phyloP scores from a whole-genome alignment of 2,113 vertebrate species.

The Clarias gariepinus region DNA sequence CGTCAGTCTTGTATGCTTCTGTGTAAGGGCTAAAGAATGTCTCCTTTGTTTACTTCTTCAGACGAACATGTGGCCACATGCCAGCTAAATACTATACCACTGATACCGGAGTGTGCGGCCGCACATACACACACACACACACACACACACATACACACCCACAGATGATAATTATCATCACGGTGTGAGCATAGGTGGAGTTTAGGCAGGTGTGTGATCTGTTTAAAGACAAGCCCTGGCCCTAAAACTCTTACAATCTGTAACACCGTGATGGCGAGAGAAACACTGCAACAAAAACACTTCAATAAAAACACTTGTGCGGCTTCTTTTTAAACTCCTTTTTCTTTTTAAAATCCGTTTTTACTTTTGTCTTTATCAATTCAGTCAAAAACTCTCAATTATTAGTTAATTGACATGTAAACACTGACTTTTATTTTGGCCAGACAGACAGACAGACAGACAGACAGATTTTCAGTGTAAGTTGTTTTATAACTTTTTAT shows the following conservation, averaged over 20 bases:
- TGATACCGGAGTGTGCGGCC: conserved; percentile 19
- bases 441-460: background rate
- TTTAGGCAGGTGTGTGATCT: background rate
- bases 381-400: background rate
- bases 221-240: conserved; percentile 3
- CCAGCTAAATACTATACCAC: conserved; percentile 45
- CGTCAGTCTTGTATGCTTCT: background rate
- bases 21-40: conserved; percentile 34
- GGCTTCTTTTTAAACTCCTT: no score
- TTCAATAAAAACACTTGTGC: background rate
- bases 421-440: no score
- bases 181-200: conserved; percentile 25
- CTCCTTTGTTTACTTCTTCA: conserved; percentile 41
- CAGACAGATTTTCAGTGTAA: background rate
- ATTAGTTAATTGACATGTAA: background rate
- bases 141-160: conserved; percentile 17
- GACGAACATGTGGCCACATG: conserved; percentile 39
- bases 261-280: background rate
- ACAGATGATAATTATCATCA: background rate
- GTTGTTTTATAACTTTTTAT: background rate
- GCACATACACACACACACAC: conserved; percentile 23
- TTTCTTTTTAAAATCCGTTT: no score
- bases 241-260: background rate
- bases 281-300: background rate
- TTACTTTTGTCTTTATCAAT: background rate